phyloP scores from a whole-genome alignment of 2,113 vertebrate species.

The Myodes glareolus region DNA sequence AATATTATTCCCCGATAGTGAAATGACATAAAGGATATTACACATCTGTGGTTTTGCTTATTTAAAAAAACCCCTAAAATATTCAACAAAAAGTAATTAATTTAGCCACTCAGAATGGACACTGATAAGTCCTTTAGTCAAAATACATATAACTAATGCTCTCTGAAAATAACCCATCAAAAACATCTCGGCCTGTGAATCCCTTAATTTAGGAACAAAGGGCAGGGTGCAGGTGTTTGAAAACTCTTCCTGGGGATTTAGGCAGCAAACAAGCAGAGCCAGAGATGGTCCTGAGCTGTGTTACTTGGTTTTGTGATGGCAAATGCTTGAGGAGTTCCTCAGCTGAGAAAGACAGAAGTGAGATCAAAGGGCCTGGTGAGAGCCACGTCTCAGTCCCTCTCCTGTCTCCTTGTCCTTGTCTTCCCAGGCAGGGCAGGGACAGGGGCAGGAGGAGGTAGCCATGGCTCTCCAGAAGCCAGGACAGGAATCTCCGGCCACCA shows the following conservation, averaged over 20 bases:
- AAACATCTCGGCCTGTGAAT: not conserved
- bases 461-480: not conserved
- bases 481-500: not conserved
- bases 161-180: not conserved
- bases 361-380: rapidly evolving
- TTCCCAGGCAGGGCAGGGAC: not conserved
- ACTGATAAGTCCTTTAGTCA: not conserved
- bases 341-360: not conserved
- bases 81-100: not conserved
- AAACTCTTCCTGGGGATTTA: not conserved
- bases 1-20: not conserved
- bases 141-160: not conserved
- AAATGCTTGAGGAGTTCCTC: not conserved
- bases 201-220: conserved; percentile 10
- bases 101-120: not conserved
- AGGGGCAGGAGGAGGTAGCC: not conserved
- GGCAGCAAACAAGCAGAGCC: not conserved
- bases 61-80: conserved; percentile 26
- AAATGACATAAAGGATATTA: not conserved
- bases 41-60: not conserved
- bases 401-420: rapidly evolving
- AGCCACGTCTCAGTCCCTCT: not conserved
- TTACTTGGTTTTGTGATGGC: not conserved
- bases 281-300: not conserved
- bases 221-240: not conserved